phyloP scores from a whole-genome alignment of 53 echinoderm and acorn worm species.

The Henricia sp. region DNA sequence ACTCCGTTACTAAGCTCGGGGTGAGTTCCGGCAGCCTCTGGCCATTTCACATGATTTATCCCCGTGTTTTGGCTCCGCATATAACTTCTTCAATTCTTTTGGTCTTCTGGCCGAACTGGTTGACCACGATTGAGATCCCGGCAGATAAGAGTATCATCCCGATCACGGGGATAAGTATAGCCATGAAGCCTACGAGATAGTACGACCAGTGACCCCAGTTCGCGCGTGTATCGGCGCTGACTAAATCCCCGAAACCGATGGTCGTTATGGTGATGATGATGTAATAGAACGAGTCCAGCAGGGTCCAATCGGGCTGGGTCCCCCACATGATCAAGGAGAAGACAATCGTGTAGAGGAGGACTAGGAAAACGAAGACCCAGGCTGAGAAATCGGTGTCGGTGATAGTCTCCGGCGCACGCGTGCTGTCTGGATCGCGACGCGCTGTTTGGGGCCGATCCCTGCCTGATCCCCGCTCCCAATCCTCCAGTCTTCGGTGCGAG shows the following conservation, averaged over 20 bases:
- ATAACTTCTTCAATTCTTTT: slow-evolving; percentile 1
- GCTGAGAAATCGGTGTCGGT: slow-evolving; percentile 3
- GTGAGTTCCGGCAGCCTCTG: not conserved
- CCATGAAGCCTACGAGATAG: not conserved
- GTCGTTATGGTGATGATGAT: slow-evolving; percentile 57
- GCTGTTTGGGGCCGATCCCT: too few species aligned
- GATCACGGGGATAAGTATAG: slow-evolving; percentile 20
- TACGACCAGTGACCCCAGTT: not conserved
- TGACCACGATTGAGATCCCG: slow-evolving; percentile 24
- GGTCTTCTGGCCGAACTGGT: slow-evolving; percentile 40
- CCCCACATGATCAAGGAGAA: not conserved
- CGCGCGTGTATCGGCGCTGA: not conserved
- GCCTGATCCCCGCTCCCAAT: not conserved
- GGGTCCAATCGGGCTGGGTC: not conserved
- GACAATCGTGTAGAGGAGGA: slow-evolving; percentile 14
- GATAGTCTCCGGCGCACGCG: not conserved
- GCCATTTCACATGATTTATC: slow-evolving; percentile 1
- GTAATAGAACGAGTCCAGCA: slow-evolving; percentile 36
- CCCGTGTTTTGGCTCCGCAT: slow-evolving; percentile 26
- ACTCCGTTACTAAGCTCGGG: not conserved
- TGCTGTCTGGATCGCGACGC: not conserved
- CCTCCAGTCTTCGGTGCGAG: not conserved
- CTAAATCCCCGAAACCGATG: slow-evolving; percentile 44
- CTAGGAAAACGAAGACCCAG: slow-evolving; percentile 3
- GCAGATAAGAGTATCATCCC: slow-evolving; percentile 42